Evolutionary conservation across 2,113 vertebrate genomes (phyloP).

Genomic region (Sminthopsis crassicaudata): DNA sequence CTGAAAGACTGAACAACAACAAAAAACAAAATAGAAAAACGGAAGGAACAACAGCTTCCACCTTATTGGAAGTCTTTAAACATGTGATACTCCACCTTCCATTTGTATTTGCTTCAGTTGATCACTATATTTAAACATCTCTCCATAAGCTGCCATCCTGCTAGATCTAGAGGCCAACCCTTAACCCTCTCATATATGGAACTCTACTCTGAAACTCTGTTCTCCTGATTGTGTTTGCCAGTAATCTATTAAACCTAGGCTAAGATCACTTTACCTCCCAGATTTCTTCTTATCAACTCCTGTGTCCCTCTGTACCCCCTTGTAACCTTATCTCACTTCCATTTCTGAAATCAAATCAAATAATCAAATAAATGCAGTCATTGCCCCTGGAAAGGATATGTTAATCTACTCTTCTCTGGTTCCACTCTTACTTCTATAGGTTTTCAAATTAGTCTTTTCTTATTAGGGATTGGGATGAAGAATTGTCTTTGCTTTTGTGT

Average conservation of each 20-base stretch:
- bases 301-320: background rate
- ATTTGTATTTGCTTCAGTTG: background rate
- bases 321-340: background rate
- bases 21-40: background rate
- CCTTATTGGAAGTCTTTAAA: background rate
- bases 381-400: background rate
- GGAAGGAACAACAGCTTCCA: background rate
- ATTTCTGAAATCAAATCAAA: background rate
- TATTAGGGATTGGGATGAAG: background rate
- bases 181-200: background rate
- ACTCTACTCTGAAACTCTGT: background rate
- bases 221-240: background rate
- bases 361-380: background rate
- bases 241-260: background rate
- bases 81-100: background rate
- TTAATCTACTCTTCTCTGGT: background rate
- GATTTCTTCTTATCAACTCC: constrained; percentile 12
- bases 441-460: background rate
- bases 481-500: background rate
- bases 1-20: background rate
- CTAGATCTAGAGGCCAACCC: background rate
- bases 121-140: background rate
- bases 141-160: background rate
- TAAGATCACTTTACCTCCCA: background rate
- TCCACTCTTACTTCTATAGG: background rate